These are phyloP conservation scores for Aegypius monachus DNA, from an alignment of 2,113 vertebrate genomes.

Conservation along the genomic window DNA sequence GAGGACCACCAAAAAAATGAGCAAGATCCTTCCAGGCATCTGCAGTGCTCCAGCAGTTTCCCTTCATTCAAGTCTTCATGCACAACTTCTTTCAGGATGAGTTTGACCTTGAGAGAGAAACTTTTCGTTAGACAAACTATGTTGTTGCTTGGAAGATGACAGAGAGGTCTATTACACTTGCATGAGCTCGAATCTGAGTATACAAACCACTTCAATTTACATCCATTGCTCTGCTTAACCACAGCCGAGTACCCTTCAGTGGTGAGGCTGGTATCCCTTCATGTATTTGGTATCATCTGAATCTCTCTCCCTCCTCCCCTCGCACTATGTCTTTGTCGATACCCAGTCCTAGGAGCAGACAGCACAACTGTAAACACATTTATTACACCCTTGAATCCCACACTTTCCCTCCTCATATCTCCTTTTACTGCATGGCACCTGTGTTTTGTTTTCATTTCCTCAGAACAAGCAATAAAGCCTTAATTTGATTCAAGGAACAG, in stretches of 20 bases:
- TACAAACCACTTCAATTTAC: neutral
- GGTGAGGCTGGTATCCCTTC: neutral
- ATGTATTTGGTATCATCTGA: neutral
- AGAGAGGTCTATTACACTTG: neutral
- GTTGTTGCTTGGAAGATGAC: neutral
- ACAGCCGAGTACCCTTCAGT: neutral
- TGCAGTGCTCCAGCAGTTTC: neutral
- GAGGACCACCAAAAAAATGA: neutral
- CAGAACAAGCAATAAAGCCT: constrained; percentile 6
- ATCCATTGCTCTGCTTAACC: neutral
- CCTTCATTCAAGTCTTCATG: neutral
- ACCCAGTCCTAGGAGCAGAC: neutral
- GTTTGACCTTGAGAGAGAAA: neutral
- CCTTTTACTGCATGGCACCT: constrained; percentile 10
- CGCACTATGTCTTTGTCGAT: neutral
- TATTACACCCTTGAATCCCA: constrained; percentile 18
- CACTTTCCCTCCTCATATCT: neutral
- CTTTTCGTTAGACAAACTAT: neutral
- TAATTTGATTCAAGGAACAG: constrained; percentile 9
- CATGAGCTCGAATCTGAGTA: neutral
- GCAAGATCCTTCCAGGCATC: neutral
- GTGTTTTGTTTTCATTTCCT: constrained; percentile 52
- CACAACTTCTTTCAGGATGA: neutral
- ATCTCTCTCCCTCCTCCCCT: neutral
- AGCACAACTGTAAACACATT: constrained; percentile 29